Evolutionary conservation across 2,797 vertebrate genomes (phyloP), one percentile per base, ranked within the genome.

Genomic region (Halcyon leucocephala): DNA sequence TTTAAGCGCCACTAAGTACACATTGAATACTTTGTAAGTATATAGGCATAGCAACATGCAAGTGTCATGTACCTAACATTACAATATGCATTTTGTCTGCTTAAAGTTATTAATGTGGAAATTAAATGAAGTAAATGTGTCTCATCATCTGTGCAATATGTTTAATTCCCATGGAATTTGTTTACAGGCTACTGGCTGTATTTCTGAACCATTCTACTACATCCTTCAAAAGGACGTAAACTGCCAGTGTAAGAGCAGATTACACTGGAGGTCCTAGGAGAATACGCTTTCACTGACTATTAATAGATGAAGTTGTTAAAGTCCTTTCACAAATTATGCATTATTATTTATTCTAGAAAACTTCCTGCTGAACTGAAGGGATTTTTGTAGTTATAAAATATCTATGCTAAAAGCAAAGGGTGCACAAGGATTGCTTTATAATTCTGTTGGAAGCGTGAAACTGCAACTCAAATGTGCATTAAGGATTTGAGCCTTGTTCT

Each of bases 21-120:
- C 98, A 98, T 98, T 98, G 98, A 98, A 98, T 98, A 98, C 98
- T 98, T 97, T 98, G 98, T 98, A 98, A 98, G 98, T 98, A 98
- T 98, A 98, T 98, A 98, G 98, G 98, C 98, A 98, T 97, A 98
- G 96, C 97, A 97, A 97, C 98, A 98, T 98, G 98, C 98, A 98
- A 98, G 98, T 98, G 98, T 98, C 98, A 98, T 98, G 98, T 98
- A 98, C 98, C 96, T 97, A 95, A 97, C 78, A 97, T 98, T 98
- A 98, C 98, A 98, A 98, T 98, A 98, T 98, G 98, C 98, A 98
- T 98, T 98, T 98, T 98, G 98, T 97, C 95, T 96, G 70, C 78
- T 96, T 92, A 62, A 96, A 93, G 88, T 97, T 96, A 83, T 87
- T 93, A 54, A 94, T 93, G 91, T 93, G 29, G 84, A 97, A 85